Evolutionary conservation across 2,113 vertebrate species (phyloP).

Genomic region (Etheostoma cragini): DNA sequence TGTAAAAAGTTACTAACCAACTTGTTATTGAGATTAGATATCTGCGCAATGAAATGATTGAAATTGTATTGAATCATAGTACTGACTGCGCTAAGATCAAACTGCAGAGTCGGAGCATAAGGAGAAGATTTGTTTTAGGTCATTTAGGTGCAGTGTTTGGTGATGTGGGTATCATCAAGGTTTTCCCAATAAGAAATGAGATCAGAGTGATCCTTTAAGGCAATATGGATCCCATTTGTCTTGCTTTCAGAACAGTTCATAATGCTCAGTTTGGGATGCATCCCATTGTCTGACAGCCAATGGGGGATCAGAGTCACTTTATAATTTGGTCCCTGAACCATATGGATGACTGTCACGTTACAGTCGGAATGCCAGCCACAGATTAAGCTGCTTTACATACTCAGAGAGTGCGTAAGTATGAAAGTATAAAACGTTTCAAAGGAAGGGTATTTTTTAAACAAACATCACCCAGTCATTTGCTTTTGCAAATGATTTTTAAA

Average conservation of each 20-base stretch:
- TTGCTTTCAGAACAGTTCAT: slow-evolving; percentile 44
- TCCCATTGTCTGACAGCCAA: slow-evolving; percentile 39
- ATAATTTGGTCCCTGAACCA: slow-evolving; percentile 51
- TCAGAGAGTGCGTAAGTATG: slow-evolving; percentile 18
- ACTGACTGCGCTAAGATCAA: neutral
- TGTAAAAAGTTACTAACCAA: neutral
- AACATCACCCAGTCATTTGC: slow-evolving; percentile 5
- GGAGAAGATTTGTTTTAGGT: slow-evolving; percentile 15
- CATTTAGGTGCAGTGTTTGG: slow-evolving; percentile 7
- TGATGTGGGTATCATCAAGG: slow-evolving; percentile 19
- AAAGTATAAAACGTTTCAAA: slow-evolving; percentile 17
- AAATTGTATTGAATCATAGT: neutral
- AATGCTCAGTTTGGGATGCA: slow-evolving; percentile 37
- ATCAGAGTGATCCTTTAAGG: slow-evolving; percentile 20
- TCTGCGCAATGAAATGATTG: neutral
- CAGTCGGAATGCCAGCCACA: slow-evolving; percentile 9
- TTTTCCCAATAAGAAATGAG: slow-evolving; percentile 36
- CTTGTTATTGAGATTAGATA: neutral
- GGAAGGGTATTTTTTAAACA: neutral
- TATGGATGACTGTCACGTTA: slow-evolving; percentile 41
- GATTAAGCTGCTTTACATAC: slow-evolving; percentile 31
- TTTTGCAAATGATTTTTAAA: slow-evolving; percentile 12
- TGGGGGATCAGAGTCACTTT: slow-evolving; percentile 10
- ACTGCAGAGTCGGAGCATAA: neutral
- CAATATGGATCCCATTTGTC: slow-evolving; percentile 43